These are phyloP conservation scores for Clitarchus hookeri DNA, from an alignment of 2,888 invertebrate genomes.

Conservation along the genomic window DNA sequence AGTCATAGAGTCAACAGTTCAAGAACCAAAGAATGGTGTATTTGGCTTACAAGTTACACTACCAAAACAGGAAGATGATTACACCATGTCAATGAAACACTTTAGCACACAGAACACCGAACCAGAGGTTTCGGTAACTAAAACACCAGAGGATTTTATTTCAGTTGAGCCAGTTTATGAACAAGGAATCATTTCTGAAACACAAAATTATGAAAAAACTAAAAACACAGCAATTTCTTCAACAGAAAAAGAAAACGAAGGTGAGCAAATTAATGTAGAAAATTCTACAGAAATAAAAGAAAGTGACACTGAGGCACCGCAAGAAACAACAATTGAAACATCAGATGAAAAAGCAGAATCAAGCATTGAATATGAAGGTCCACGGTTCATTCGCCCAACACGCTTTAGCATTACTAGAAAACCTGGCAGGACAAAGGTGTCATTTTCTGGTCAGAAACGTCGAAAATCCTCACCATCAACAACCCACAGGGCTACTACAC, in stretches of 20 bases:
- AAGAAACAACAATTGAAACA: conserved; percentile 20
- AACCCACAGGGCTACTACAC: conserved; percentile 9
- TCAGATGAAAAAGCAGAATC: not conserved
- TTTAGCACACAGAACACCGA: not conserved
- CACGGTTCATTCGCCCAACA: conserved; percentile 43
- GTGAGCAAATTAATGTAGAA: not conserved
- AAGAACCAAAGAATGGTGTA: not conserved
- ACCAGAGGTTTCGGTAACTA: not conserved
- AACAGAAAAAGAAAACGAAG: not conserved
- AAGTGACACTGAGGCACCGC: not conserved
- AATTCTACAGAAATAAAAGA: not conserved
- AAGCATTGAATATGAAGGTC: conserved; percentile 36
- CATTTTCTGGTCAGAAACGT: conserved; percentile 36
- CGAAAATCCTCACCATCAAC: conserved; percentile 20
- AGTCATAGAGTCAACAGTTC: not conserved
- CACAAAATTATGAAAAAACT: not conserved
- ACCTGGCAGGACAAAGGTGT: conserved; percentile 41
- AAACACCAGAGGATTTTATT: not conserved
- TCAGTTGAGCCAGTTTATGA: not conserved
- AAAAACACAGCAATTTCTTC: not conserved
- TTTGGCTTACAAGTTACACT: not conserved
- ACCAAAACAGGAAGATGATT: not conserved
- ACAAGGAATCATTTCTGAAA: not conserved
- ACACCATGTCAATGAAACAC: not conserved
- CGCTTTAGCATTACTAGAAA: conserved; percentile 42